Evolutionary conservation across 1,140 invertebrate species (phyloP).

Genomic region (Sesamia nonagrioides): DNA sequence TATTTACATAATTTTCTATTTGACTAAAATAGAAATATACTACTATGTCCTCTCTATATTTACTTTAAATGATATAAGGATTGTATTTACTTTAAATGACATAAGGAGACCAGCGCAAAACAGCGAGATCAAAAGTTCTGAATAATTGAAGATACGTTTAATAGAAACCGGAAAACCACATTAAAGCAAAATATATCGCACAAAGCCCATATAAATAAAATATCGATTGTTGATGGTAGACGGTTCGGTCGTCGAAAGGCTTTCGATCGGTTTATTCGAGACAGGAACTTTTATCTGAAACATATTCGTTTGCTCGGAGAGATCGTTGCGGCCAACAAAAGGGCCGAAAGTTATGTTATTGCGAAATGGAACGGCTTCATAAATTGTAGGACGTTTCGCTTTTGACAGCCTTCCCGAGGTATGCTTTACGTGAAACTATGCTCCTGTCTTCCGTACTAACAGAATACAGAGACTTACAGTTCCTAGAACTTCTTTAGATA

Average conservation of each 20-base stretch:
- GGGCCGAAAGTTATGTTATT: conserved; percentile 66
- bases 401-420: conserved; percentile 59
- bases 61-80: too few relatives aligned
- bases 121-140: neutral
- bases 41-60: conserved; percentile 31
- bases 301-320: conserved; percentile 40
- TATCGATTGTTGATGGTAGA: conserved; percentile 39
- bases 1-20: conserved; percentile 70
- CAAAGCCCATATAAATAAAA: conserved; percentile 37
- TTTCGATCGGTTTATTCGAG: conserved; percentile 46
- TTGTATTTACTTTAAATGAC: neutral
- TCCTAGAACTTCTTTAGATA: conserved; percentile 9
- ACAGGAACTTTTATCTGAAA: conserved; percentile 53
- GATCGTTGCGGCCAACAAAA: conserved; percentile 58
- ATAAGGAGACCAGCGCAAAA: neutral
- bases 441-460: conserved; percentile 44
- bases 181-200: conserved; percentile 4
- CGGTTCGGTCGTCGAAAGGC: conserved; percentile 28
- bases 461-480: conserved; percentile 3
- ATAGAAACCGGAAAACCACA: conserved; percentile 3
- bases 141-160: neutral
- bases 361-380: conserved; percentile 61
- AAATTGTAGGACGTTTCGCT: conserved; percentile 63
- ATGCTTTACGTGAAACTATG: conserved; percentile 62
- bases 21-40: conserved; percentile 43